Evolutionary conservation across 2,113 vertebrate species (phyloP).

Genomic region (Brachionichthys hirsutus): DNA sequence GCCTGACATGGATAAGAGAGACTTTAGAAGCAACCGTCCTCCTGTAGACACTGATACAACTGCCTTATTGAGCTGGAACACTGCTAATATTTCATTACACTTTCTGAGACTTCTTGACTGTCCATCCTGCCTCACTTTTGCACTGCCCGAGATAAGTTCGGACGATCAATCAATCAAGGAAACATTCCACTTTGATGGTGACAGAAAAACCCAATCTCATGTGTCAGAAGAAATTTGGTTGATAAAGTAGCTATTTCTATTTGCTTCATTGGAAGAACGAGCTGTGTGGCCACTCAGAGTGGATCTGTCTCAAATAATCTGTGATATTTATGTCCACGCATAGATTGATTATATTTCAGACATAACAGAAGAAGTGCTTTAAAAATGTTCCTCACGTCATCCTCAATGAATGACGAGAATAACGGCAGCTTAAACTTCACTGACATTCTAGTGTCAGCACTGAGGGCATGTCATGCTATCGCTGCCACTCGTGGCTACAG

Average conservation of each 20-base stretch:
- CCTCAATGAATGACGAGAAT: background rate
- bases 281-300: slow-evolving; percentile 9
- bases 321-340: slow-evolving; percentile 9
- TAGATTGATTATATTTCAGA: slow-evolving; percentile 35
- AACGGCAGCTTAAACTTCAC: slow-evolving; percentile 7
- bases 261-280: slow-evolving; percentile 17
- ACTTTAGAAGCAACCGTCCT: slow-evolving; percentile 47
- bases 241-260: slow-evolving; percentile 41
- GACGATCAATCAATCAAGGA: slow-evolving; percentile 69
- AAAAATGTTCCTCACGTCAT: background rate
- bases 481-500: background rate
- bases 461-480: background rate
- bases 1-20: slow-evolving; percentile 36
- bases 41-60: slow-evolving; percentile 40
- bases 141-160: slow-evolving; percentile 52
- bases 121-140: slow-evolving; percentile 24
- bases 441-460: slow-evolving; percentile 14
- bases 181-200: slow-evolving; percentile 62
- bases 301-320: slow-evolving; percentile 35
- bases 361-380: slow-evolving; percentile 9
- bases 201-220: slow-evolving; percentile 52
- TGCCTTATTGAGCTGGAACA: slow-evolving; percentile 38
- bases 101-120: slow-evolving; percentile 54
- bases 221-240: slow-evolving; percentile 49
- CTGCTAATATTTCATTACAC: slow-evolving; percentile 39